A percentile compares a stretch with the other conserved stretches of the same genome.
Evolutionary conservation across 2,797 vertebrate species (phyloP).

Genomic region (Microctenopoma lineatum): DNA sequence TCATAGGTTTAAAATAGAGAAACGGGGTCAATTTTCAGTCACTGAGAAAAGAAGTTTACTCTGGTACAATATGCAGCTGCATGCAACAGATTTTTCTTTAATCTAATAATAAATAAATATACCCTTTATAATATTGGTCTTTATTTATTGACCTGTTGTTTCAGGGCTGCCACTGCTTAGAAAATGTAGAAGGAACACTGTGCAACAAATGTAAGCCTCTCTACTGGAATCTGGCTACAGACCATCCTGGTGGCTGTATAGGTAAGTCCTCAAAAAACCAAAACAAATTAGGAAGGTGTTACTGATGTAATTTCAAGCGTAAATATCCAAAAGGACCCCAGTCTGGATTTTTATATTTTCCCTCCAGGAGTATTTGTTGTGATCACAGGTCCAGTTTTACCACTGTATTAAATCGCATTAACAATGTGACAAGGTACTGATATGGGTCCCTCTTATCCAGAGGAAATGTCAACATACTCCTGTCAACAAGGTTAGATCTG

Average conservation of each 20-base stretch:
- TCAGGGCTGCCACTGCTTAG: constrained; percentile 89
- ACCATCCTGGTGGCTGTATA: constrained; percentile 86
- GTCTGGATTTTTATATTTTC: background rate
- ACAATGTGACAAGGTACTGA: constrained; percentile 49
- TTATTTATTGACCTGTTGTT: constrained; percentile 50
- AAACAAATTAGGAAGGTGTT: background rate
- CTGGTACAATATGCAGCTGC: background rate
- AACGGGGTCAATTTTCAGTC: constrained; percentile 10
- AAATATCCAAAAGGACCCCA: background rate
- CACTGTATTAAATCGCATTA: constrained; percentile 43
- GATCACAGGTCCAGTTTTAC: constrained; percentile 19
- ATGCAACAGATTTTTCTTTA: constrained; percentile 14
- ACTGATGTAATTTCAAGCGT: background rate
- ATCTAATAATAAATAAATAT: constrained; percentile 31
- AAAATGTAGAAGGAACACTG: constrained; percentile 83
- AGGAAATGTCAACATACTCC: constrained; percentile 60
- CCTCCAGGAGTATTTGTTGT: constrained; percentile 10
- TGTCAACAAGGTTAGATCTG: constrained; percentile 55
- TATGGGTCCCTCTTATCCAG: constrained; percentile 47
- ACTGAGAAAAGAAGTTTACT: constrained; percentile 26
- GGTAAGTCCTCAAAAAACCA: constrained; percentile 74
- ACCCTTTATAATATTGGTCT: constrained; percentile 12
- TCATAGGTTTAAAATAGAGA: constrained; percentile 12
- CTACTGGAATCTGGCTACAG: constrained; percentile 89
- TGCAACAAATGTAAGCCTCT: constrained; percentile 91